These are phyloP conservation scores for Malacoraja senta DNA, from an alignment of 2,797 vertebrate genomes.

Conservation along the genomic window DNA sequence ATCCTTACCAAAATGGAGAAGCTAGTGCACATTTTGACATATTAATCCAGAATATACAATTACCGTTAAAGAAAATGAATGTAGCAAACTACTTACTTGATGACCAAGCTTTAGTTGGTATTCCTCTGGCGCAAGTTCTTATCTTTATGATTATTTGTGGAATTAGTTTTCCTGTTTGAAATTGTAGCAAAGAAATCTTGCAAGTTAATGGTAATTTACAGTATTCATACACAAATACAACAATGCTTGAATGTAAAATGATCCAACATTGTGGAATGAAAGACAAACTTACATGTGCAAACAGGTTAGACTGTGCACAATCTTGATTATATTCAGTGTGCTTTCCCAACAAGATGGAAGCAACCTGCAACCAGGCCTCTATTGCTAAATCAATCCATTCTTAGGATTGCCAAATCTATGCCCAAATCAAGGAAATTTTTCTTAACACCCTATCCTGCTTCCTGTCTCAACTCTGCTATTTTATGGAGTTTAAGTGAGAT, in stretches of 20 bases:
- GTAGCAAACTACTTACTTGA: conserved; percentile 42
- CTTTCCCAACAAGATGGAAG: not conserved
- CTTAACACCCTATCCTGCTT: too few relatives aligned
- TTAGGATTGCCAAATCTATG: not conserved
- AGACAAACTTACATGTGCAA: not conserved
- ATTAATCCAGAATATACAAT: conserved; percentile 47
- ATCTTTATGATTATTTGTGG: conserved; percentile 99
- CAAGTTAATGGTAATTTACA: not conserved
- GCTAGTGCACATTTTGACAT: conserved; percentile 41
- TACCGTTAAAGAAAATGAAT: conserved; percentile 41
- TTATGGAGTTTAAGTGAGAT: too few relatives aligned
- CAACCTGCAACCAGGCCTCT: not conserved
- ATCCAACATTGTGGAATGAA: not conserved
- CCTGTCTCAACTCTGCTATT: too few relatives aligned
- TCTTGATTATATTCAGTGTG: too few relatives aligned
- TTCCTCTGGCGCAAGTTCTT: conserved; percentile 98
- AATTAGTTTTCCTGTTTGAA: conserved; percentile 86
- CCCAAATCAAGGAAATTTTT: too few relatives aligned
- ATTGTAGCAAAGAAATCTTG: not conserved
- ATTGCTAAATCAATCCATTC: not conserved
- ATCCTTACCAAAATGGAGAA: conserved; percentile 37
- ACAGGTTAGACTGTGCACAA: not conserved
- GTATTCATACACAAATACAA: not conserved
- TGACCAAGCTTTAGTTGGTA: conserved; percentile 73
- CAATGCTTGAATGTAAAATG: not conserved